Percentiles rank a stretch among this genome's conserved stretches.
phyloP scores from a whole-genome alignment of 1,140 invertebrate genomes.

The roundworm (Caenorhabditis elegans) region DNA sequence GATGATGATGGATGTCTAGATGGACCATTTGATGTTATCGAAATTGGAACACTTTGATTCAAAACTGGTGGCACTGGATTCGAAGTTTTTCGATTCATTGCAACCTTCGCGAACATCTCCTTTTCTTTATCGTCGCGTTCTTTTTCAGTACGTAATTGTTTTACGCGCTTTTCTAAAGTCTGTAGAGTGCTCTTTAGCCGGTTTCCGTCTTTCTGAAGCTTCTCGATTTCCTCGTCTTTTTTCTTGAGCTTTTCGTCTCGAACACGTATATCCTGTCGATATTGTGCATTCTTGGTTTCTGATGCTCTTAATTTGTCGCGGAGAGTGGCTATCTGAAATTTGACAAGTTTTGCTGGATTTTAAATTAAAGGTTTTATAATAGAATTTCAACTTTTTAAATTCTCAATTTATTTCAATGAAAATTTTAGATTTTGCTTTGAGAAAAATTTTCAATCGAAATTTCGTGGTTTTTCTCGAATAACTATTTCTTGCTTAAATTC shows the following conservation, averaged over 20 bases:
- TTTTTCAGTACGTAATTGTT: neutral
- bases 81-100: neutral
- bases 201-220: neutral
- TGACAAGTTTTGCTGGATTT: too few species aligned
- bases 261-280: neutral
- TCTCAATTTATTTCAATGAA: too few species aligned
- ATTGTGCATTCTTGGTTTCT: neutral
- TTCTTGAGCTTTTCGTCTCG: neutral
- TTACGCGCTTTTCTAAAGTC: neutral
- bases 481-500: too few species aligned
- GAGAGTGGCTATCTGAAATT: neutral
- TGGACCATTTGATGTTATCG: neutral
- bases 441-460: too few species aligned
- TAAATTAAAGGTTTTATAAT: too few species aligned
- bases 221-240: neutral
- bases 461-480: too few species aligned
- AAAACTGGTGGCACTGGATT: neutral
- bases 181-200: neutral
- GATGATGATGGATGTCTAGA: neutral
- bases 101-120: neutral
- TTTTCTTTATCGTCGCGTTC: neutral
- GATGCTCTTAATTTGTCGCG: neutral
- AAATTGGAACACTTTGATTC: neutral
- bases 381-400: too few species aligned
- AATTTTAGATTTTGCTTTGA: too few species aligned